phyloP scores from a whole-genome alignment of 2,797 vertebrate species.

The Peromyscus nudipes region DNA sequence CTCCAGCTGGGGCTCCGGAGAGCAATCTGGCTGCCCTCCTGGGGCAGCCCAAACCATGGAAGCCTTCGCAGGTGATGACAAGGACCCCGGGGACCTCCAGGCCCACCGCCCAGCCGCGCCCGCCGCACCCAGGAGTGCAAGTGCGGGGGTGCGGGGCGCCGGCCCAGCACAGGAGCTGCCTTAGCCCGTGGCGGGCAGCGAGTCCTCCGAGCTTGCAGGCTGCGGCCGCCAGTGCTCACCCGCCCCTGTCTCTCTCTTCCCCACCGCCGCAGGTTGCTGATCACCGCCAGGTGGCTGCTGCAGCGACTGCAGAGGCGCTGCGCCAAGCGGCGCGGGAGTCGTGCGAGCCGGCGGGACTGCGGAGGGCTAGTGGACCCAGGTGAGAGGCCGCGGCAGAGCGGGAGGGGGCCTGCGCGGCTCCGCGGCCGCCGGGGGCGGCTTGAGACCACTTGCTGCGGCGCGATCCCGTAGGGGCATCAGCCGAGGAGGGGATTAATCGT shows the following conservation, averaged over 20 bases:
- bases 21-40: constrained; percentile 67
- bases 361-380: constrained; percentile 77
- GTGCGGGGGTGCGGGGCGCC: constrained; percentile 50
- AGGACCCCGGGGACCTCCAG: constrained; percentile 30
- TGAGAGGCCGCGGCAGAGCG: constrained; percentile 69
- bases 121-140: constrained; percentile 6
- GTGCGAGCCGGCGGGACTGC: constrained; percentile 71
- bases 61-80: constrained; percentile 85
- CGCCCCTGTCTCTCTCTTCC: constrained; percentile 42
- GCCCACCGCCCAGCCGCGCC: constrained; percentile 57
- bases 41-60: constrained; percentile 83
- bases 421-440: not conserved
- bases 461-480: constrained; percentile 15
- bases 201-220: constrained; percentile 54
- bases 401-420: not conserved
- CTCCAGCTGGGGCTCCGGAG: constrained; percentile 76
- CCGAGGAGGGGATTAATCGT: constrained; percentile 65
- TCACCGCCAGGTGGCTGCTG: constrained; percentile 70
- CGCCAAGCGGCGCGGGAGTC: constrained; percentile 73
- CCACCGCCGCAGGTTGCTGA: constrained; percentile 83
- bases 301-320: constrained; percentile 81
- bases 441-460: constrained; percentile 45
- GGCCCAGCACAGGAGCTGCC: constrained; percentile 15
- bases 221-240: constrained; percentile 34
- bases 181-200: not conserved